Percentiles rank a stretch among this genome's conserved stretches.
Conservation (phyloP, 2,888 invertebrate species). For the Drosophila subquinaria region DNA sequence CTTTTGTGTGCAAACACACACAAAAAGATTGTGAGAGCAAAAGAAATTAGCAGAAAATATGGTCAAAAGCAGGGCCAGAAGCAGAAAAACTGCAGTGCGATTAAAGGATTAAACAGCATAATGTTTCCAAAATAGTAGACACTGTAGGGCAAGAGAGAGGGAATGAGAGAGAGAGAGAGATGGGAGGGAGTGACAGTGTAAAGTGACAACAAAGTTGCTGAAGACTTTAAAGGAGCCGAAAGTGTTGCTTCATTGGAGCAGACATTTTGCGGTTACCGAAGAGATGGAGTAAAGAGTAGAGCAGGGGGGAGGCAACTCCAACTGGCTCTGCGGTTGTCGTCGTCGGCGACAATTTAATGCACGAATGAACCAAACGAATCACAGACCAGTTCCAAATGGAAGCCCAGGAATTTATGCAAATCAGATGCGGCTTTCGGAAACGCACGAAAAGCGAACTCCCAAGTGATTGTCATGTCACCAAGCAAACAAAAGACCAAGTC, state of each 20-base stretch:
- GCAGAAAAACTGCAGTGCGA: slow-evolving; percentile 58
- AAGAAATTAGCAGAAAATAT: slow-evolving; percentile 71
- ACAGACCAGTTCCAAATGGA: slow-evolving; percentile 24
- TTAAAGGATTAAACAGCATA: slow-evolving; percentile 78
- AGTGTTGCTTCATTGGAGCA: slow-evolving; percentile 33
- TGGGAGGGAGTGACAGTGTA: slow-evolving; percentile 2
- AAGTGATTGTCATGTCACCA: slow-evolving; percentile 55
- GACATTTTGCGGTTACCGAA: slow-evolving; percentile 41
- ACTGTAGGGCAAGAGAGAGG: background rate
- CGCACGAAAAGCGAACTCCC: slow-evolving; percentile 11
- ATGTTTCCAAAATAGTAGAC: slow-evolving; percentile 73
- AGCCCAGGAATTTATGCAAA: slow-evolving; percentile 73
- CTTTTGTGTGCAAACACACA: slow-evolving; percentile 34
- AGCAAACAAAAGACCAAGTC: slow-evolving; percentile 50
- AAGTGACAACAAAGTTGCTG: slow-evolving; percentile 68
- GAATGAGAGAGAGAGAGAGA: background rate
- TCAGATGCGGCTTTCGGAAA: slow-evolving; percentile 45
- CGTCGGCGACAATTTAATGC: slow-evolving; percentile 69
- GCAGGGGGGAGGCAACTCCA: slow-evolving; percentile 19
- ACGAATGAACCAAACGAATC: slow-evolving; percentile 66
- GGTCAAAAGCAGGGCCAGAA: slow-evolving; percentile 42
- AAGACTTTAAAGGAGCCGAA: slow-evolving; percentile 68
- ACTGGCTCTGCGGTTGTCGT: slow-evolving; percentile 56
- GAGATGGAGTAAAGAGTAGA: background rate
- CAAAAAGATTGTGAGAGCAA: slow-evolving; percentile 48